Base-by-base conservation (phyloP, 64 coral and sea anemone genomes). In the Acropora yongei region DNA sequence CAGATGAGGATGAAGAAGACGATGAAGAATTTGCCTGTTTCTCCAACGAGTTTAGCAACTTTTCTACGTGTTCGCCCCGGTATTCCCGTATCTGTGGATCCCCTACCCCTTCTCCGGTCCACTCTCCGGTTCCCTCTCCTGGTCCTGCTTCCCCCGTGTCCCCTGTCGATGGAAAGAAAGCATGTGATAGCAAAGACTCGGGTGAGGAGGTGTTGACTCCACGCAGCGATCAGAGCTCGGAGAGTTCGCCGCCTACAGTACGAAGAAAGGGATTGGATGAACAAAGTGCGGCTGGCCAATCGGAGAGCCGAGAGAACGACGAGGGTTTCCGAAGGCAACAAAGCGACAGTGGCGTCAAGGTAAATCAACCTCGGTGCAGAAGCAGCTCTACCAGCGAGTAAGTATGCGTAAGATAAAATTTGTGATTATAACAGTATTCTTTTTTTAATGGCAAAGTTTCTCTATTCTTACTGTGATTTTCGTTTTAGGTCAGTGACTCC, bases 61-160 rank as follows among this genome's bases (percentile, higher is more conserved):
- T 98, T 60, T 98, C 96, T 6, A 92, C 89, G 1, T 99, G 97
- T 76, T 99, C 97, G 72, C 97, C 97, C 18, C 97, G 97, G 39
- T 99, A 96, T 87, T 98, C 96, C 11, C 84, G 96, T 19, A 98
- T 98, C 53, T 86, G 89, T 78, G 89, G 61, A 49, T 98, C 96
- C 17, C 89, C 96, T 0, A 84, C 77, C 9, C 93, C 96, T 47
- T 95, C 96, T 13, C 92, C 93, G 1, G 82, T 91, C 30, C 93
- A 93, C 57, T 95, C 96, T 13, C 92, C 93, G 1, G 82, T 91
- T 40, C 68, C 83, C 8, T 76, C 88, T 2, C 65, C 74, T 12
- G 68, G 43, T 17, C 84, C 77, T 4, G 71, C 69, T 4, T 95
- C 87, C 16, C 85, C 89, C 18, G 92, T 92, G 0, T 47, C 58